phyloP scores from a whole-genome alignment of 2,888 invertebrate species.

The Autographa pulchrina region DNA sequence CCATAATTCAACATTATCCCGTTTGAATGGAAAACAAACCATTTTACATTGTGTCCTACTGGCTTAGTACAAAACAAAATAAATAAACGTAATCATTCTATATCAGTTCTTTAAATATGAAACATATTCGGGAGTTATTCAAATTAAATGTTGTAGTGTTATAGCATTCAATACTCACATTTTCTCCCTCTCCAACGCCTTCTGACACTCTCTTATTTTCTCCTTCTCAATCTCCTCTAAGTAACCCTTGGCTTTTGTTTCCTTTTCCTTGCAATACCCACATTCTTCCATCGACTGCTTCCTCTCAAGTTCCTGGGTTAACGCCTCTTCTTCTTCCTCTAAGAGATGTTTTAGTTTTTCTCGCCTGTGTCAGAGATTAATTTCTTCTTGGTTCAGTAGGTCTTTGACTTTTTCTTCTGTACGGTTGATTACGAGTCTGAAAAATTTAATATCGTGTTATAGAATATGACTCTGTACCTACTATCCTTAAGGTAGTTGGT shows the following conservation, averaged over 20 bases:
- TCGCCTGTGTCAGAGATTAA: slow-evolving; percentile 80
- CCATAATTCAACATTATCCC: too few relatives aligned
- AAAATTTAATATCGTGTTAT: slow-evolving; percentile 5
- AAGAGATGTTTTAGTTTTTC: slow-evolving; percentile 72
- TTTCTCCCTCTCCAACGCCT: slow-evolving; percentile 82
- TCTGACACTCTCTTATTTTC: slow-evolving; percentile 78
- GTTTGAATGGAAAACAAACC: too few relatives aligned
- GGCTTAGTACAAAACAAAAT: too few relatives aligned
- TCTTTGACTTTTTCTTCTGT: slow-evolving; percentile 78
- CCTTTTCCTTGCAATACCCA: slow-evolving; percentile 73
- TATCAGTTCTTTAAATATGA: too few relatives aligned
- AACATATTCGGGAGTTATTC: too few relatives aligned
- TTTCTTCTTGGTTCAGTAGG: slow-evolving; percentile 76
- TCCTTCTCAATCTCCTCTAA: slow-evolving; percentile 76
- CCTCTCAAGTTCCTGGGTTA: slow-evolving; percentile 69
- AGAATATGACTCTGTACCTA: too few relatives aligned
- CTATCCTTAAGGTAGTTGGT: too few relatives aligned
- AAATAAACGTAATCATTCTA: too few relatives aligned
- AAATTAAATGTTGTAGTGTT: too few relatives aligned
- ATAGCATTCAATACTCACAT: slow-evolving; percentile 71
- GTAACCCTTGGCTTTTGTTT: slow-evolving; percentile 66
- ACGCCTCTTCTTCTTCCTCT: slow-evolving; percentile 73
- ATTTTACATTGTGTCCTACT: too few relatives aligned
- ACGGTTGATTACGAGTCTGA: slow-evolving; percentile 78
- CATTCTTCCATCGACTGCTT: slow-evolving; percentile 74